These are phyloP conservation scores for Nibea coibor DNA, from an alignment of 2,113 vertebrate species.

Conservation along the genomic window DNA sequence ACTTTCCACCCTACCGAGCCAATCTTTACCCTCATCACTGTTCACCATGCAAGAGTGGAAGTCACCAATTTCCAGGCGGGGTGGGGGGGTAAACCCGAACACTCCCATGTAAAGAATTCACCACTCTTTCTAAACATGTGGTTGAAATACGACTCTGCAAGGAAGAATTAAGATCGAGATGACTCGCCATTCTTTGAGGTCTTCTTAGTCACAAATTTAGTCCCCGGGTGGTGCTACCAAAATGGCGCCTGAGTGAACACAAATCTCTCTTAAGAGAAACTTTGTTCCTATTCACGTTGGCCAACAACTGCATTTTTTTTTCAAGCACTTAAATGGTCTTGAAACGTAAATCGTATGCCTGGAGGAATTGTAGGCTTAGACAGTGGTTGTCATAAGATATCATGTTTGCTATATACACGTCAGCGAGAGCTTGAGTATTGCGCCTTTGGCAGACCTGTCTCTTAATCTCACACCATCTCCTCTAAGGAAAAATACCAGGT, in stretches of 20 bases:
- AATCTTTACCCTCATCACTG: constrained; percentile 41
- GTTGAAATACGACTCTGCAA: constrained; percentile 24
- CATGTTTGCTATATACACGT: constrained; percentile 72
- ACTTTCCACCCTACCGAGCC: constrained; percentile 32
- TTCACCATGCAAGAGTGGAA: constrained; percentile 42
- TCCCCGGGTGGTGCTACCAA: constrained; percentile 39
- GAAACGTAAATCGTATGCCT: constrained; percentile 65
- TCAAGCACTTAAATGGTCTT: constrained; percentile 52
- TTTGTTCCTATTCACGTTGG: constrained; percentile 58
- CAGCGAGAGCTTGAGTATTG: constrained; percentile 65
- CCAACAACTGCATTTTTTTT: constrained; percentile 61
- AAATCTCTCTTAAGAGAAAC: constrained; percentile 49
- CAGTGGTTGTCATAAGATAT: constrained; percentile 72
- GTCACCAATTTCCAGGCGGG: constrained; percentile 41
- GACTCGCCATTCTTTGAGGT: constrained; percentile 38
- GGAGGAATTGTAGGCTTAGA: constrained; percentile 61
- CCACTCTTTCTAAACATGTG: constrained; percentile 12
- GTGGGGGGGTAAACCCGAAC: background rate
- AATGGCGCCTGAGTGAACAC: constrained; percentile 44
- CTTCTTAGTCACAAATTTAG: constrained; percentile 46
- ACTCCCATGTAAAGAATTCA: constrained; percentile 16
- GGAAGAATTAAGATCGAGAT: constrained; percentile 25
- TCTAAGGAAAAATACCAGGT: constrained; percentile 65
- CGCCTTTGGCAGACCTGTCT: constrained; percentile 64
- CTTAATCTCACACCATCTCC: constrained; percentile 70